A percentile compares a stretch with the other conserved stretches of the same genome.
Conservation (phyloP, 2,797 vertebrate genomes). For the Danio jaintianensis region DNA sequence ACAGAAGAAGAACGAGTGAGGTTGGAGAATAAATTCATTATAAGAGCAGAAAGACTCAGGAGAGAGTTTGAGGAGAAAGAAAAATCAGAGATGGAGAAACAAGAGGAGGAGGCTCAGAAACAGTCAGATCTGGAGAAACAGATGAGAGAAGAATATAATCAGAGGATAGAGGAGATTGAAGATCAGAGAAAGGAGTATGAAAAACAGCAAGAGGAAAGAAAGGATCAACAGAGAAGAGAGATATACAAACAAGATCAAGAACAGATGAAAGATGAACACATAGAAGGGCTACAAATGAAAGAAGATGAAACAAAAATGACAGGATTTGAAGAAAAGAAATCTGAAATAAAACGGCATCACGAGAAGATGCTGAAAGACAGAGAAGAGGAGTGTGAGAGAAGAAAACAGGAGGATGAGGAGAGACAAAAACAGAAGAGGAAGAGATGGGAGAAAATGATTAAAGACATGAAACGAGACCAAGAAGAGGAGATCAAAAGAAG, state of each 20-base stretch:
- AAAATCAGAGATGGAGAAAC: neutral
- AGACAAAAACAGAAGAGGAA: neutral
- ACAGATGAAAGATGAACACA: neutral
- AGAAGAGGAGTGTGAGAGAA: neutral
- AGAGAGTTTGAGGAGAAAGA: constrained; percentile 10
- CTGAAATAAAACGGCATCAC: neutral
- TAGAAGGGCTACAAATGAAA: neutral
- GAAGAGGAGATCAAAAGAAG: neutral
- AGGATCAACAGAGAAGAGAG: neutral
- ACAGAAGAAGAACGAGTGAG: neutral
- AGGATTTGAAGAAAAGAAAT: neutral
- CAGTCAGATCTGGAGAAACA: neutral
- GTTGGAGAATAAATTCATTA: neutral
- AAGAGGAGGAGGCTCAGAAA: rapidly evolving
- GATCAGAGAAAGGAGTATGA: neutral
- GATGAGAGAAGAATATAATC: neutral
- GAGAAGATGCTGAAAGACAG: constrained; percentile 9
- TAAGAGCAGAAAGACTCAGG: neutral
- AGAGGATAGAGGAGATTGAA: neutral
- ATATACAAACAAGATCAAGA: neutral
- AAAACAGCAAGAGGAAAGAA: neutral
- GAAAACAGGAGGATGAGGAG: constrained; percentile 16
- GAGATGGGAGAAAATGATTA: neutral
- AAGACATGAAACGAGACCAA: neutral
- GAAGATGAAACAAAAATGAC: neutral